phyloP scores from a whole-genome alignment of 2,113 vertebrate species.

The Centropristis striata region DNA sequence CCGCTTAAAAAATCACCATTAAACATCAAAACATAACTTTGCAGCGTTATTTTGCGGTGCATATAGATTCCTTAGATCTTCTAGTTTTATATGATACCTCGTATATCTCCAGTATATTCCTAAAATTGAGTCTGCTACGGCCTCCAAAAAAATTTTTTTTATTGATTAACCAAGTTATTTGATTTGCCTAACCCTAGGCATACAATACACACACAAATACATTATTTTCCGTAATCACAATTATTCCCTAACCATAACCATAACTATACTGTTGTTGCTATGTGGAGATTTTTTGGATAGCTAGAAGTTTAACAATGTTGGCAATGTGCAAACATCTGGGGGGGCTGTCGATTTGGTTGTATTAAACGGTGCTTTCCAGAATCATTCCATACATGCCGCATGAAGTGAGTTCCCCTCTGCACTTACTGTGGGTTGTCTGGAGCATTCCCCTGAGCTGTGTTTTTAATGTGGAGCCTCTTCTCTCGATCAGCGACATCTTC shows the following conservation, averaged over 20 bases:
- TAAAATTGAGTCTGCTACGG: too few relatives aligned
- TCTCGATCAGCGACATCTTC: conserved; percentile 82
- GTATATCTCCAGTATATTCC: too few relatives aligned
- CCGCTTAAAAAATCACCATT: too few relatives aligned
- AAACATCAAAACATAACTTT: too few relatives aligned
- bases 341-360: neutral
- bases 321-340: neutral
- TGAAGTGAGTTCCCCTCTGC: conserved; percentile 1
- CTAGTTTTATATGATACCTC: too few relatives aligned
- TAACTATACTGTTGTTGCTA: neutral
- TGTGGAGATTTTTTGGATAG: neutral
- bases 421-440: conserved; percentile 6
- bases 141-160: too few relatives aligned
- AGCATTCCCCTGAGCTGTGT: conserved; percentile 43
- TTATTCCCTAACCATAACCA: neutral
- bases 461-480: conserved; percentile 43
- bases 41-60: too few relatives aligned
- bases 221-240: neutral
- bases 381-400: conserved; percentile 3
- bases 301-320: neutral
- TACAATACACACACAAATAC: neutral
- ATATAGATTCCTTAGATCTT: too few relatives aligned
- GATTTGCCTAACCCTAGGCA: too few relatives aligned
- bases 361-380: conserved; percentile 2
- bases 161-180: too few relatives aligned